Conservation (phyloP, 2,888 invertebrate genomes). For the Tenthredo mesomela region DNA sequence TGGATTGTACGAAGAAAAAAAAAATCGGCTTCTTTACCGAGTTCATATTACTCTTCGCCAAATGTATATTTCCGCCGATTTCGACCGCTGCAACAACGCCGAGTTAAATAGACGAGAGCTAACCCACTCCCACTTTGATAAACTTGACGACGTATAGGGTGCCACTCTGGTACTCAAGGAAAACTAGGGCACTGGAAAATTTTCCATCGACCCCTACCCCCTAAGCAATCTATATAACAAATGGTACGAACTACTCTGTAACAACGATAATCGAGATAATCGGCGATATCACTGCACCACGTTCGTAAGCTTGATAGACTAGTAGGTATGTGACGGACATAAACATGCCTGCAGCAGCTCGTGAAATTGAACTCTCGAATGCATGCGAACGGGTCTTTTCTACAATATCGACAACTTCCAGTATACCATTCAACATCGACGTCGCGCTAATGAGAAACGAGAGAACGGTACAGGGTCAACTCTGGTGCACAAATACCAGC, state of each 20-base stretch:
- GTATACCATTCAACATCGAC: conserved; percentile 33
- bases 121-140: conserved; percentile 23
- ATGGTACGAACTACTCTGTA: neutral
- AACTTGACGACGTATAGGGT: conserved; percentile 16
- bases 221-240: neutral
- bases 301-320: neutral
- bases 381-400: neutral
- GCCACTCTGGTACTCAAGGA: neutral
- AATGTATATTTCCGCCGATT: neutral
- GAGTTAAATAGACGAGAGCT: neutral
- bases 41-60: neutral
- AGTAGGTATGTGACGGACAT: neutral
- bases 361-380: neutral
- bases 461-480: neutral
- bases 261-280: neutral
- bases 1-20: neutral
- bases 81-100: neutral
- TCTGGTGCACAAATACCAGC: conserved; percentile 9
- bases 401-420: conserved; percentile 27
- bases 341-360: neutral
- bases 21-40: neutral
- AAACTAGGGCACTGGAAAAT: conserved; percentile 3
- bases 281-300: neutral
- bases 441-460: conserved; percentile 38
- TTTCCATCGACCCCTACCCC: neutral